Evolutionary conservation across 2,113 vertebrate species (phyloP).

Genomic region (Brachypteracias leptosomus): DNA sequence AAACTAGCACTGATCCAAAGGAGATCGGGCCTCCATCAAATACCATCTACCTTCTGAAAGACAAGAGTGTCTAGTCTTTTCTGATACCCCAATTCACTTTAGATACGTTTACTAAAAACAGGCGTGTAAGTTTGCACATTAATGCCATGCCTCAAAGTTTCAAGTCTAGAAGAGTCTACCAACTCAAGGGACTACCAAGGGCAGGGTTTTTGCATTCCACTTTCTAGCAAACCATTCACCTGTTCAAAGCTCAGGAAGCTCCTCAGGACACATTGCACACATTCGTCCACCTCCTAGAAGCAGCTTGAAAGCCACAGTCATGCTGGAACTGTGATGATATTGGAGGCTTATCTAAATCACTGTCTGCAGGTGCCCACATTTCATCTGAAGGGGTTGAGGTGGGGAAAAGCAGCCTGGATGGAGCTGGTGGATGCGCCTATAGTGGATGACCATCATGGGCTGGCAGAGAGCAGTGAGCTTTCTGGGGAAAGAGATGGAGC

Average conservation of each 20-base stretch:
- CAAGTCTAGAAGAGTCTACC: neutral
- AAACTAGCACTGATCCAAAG: neutral
- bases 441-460: neutral
- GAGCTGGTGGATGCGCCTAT: neutral
- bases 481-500: neutral
- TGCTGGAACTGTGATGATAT: neutral
- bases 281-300: neutral
- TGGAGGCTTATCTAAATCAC: neutral
- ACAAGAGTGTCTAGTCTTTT: neutral
- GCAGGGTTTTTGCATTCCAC: neutral
- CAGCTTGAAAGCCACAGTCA: neutral
- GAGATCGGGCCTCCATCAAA: neutral
- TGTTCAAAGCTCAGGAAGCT: neutral
- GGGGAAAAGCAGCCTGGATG: neutral
- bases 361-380: neutral
- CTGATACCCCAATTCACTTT: neutral
- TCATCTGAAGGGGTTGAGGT: neutral
- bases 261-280: neutral
- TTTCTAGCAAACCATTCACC: neutral
- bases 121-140: neutral
- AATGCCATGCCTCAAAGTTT: neutral
- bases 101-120: neutral
- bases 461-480: neutral
- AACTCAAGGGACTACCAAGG: neutral
- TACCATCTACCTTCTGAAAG: neutral